Percentiles rank a stretch among this genome's conserved stretches.
phyloP scores from a whole-genome alignment of 2,888 invertebrate species.

The Xiphydria camelus region DNA sequence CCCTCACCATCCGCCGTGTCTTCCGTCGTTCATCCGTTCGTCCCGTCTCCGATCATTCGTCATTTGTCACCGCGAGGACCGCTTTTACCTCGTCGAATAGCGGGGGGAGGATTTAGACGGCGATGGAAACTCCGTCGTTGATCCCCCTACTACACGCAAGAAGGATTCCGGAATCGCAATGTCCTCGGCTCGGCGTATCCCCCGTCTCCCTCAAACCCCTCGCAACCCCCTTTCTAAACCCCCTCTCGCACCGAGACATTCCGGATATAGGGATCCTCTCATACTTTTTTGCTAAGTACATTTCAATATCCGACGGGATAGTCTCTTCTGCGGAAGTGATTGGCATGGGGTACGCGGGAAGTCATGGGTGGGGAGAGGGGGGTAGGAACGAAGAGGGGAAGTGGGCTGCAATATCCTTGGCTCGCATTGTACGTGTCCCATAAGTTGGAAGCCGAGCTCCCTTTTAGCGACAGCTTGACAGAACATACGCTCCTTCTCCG shows the following conservation, averaged over 20 bases:
- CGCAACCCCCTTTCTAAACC: not conserved
- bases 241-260: conserved; percentile 8
- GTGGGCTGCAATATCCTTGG: conserved; percentile 48
- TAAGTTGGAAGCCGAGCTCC: conserved; percentile 53
- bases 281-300: conserved; percentile 36
- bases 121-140: conserved; percentile 30
- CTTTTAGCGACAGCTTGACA: conserved; percentile 56
- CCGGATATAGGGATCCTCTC: conserved; percentile 17
- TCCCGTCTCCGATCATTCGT: too few species aligned
- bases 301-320: conserved; percentile 43
- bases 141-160: conserved; percentile 19
- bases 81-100: too few species aligned
- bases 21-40: too few species aligned
- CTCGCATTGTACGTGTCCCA: conserved; percentile 54
- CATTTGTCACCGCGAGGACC: conserved; percentile 43
- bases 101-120: conserved; percentile 31
- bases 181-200: not conserved
- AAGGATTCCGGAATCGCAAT: conserved; percentile 2
- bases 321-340: conserved; percentile 17
- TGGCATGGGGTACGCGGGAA: conserved; percentile 8
- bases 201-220: conserved; percentile 7
- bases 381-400: not conserved
- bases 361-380: conserved; percentile 4
- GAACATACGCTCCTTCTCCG: conserved; percentile 48
- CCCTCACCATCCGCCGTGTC: too few species aligned